phyloP scores from a whole-genome alignment of 2,888 invertebrate genomes.

The Rhimphoctona megacephalus region DNA sequence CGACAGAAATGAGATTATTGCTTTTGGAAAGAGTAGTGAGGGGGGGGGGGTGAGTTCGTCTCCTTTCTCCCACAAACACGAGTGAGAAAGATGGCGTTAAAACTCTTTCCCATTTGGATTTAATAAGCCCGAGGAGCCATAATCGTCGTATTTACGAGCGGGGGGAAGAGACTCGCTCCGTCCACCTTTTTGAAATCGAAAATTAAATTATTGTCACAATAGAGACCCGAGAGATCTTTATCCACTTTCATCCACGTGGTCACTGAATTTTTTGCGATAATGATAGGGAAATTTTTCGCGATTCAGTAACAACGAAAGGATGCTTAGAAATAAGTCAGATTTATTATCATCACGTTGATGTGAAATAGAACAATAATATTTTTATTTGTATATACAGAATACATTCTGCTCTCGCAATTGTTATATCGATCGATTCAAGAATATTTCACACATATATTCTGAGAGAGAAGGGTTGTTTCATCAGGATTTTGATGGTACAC shows the following conservation, averaged over 20 bases:
- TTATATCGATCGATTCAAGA: no score
- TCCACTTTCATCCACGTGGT: not conserved
- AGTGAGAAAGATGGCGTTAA: constrained; percentile 55
- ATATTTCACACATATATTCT: no score
- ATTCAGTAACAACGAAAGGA: not conserved
- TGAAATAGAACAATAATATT: no score
- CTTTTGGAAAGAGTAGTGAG: not conserved
- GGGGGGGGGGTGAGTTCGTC: not conserved
- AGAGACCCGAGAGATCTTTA: constrained; percentile 73
- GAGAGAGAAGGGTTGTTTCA: no score
- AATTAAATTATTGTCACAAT: constrained; percentile 83
- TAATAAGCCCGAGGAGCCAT: constrained; percentile 81
- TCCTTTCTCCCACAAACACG: constrained; percentile 14
- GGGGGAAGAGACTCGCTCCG: constrained; percentile 57
- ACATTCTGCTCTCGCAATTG: no score
- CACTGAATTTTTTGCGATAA: constrained; percentile 11
- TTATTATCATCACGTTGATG: not conserved
- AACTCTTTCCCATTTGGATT: constrained; percentile 74
- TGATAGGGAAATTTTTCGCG: constrained; percentile 9
- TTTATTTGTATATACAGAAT: no score
- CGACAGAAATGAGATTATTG: constrained; percentile 61
- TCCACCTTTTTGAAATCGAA: constrained; percentile 67
- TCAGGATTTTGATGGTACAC: no score
- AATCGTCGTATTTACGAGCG: constrained; percentile 83
- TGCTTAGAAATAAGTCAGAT: not conserved